A percentile compares a stretch with the other conserved stretches of the same genome.
These are phyloP conservation scores for Protonemura montana DNA, from an alignment of 2,888 invertebrate genomes.

Conservation along the genomic window DNA sequence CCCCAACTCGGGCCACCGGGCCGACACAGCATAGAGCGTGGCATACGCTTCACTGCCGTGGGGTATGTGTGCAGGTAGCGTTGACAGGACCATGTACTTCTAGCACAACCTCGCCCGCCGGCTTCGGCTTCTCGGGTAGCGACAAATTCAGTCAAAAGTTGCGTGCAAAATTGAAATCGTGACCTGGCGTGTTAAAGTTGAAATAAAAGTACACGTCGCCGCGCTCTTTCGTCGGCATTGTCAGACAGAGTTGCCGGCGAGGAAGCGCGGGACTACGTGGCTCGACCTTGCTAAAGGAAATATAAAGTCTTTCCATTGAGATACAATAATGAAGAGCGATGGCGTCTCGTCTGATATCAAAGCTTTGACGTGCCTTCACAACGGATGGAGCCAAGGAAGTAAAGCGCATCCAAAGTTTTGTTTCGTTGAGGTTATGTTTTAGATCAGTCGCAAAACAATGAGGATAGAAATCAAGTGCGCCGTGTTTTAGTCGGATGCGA, in stretches of 20 bases:
- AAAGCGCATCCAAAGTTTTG: too few relatives aligned
- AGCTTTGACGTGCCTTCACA: neutral
- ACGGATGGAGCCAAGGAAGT: neutral
- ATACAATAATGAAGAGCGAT: neutral
- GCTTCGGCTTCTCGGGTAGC: neutral
- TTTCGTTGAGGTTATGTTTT: too few relatives aligned
- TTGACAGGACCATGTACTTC: too few relatives aligned
- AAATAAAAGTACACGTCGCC: neutral
- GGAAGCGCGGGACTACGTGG: neutral
- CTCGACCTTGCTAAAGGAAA: neutral
- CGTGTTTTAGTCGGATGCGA: too few relatives aligned
- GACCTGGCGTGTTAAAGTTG: neutral
- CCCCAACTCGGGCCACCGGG: neutral
- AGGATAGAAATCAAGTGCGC: too few relatives aligned
- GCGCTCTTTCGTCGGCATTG: neutral
- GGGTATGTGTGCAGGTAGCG: too few relatives aligned
- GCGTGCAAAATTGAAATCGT: slow-evolving; percentile 22
- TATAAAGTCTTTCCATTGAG: neutral
- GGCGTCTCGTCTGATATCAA: neutral
- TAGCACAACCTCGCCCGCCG: neutral
- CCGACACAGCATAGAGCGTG: neutral
- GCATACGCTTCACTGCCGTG: too few relatives aligned
- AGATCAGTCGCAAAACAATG: too few relatives aligned
- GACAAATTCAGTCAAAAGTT: neutral
- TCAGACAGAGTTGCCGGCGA: neutral